phyloP scores from a whole-genome alignment of 2,113 vertebrate genomes.

The Nothoprocta pentlandii region DNA sequence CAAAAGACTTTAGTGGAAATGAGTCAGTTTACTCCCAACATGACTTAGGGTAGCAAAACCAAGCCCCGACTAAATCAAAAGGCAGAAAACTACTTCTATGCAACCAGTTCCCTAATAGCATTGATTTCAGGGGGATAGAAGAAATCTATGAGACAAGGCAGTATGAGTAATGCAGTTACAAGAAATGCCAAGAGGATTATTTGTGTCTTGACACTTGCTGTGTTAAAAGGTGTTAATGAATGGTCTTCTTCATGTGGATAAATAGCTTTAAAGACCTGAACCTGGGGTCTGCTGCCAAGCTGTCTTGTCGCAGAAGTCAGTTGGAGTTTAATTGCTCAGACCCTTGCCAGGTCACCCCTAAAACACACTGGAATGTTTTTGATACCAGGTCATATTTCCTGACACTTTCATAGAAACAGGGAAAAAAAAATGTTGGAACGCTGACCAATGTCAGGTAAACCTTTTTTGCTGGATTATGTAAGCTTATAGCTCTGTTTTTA shows the following conservation, averaged over 20 bases:
- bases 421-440: fast-evolving
- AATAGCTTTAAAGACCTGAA: not conserved
- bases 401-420: not conserved
- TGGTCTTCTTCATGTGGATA: not conserved
- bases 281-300: not conserved
- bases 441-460: not conserved
- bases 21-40: not conserved
- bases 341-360: not conserved
- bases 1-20: not conserved
- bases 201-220: not conserved
- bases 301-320: not conserved
- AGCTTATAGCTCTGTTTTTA: not conserved
- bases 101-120: not conserved
- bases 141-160: not conserved
- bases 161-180: not conserved
- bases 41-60: not conserved
- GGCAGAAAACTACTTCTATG: not conserved
- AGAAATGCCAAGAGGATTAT: not conserved
- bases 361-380: not conserved
- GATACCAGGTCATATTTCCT: not conserved
- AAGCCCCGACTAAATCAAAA: not conserved
- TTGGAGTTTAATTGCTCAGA: not conserved
- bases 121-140: not conserved
- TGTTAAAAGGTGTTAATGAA: conserved; percentile 1
- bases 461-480: not conserved